Evolutionary conservation across 2,113 vertebrate genomes (phyloP), one percentile per base, ranked within the genome.

Genomic region (Actenoides hombroni): DNA sequence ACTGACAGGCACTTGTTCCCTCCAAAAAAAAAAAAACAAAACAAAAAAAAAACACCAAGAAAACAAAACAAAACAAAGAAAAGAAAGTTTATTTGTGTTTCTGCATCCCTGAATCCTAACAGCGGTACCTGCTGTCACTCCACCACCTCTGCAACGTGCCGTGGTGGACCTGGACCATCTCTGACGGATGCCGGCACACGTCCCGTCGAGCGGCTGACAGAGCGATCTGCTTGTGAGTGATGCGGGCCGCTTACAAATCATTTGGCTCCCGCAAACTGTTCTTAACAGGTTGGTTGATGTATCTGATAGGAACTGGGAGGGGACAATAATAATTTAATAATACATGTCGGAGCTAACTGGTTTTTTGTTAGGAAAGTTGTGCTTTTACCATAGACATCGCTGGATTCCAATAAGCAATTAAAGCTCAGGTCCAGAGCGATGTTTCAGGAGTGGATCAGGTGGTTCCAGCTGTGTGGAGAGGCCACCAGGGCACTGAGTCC

Each of bases 261-360:
- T 44, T 85, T 86, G 71, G 46, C 57, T 94, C 63, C 81, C 87
- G 59, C 67, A 83, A 95, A 79, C 54, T 85, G 70, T 86, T 80
- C 91, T 37, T 26, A 92, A 42, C 77, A 73, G 63, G 76, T 88
- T 91, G 74, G 57, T 81, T 92, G 67, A 92, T 83, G 53, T 15
- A 25, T 51, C 63, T 96, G 71, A 88, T 92, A 65, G 71, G 42
- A 88, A 81, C 33, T 70, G 59, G 67, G 83, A 86, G 33, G 46
- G 48, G 29, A 7, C 80, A 91, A 93, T 57, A 80, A 67, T 83
- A 70, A 85, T 94, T 90, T 80, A 70, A 88, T 90, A 83, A 86
- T 20, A 63, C 23, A 16, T 68, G 42, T 56, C 49, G 70, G 56
- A 90, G 39, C 6, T 68, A 54, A 70, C 29, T 10, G 6, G 6